phyloP scores from a whole-genome alignment of 2,797 vertebrate genomes.

The Stomatorhinus walkeri region DNA sequence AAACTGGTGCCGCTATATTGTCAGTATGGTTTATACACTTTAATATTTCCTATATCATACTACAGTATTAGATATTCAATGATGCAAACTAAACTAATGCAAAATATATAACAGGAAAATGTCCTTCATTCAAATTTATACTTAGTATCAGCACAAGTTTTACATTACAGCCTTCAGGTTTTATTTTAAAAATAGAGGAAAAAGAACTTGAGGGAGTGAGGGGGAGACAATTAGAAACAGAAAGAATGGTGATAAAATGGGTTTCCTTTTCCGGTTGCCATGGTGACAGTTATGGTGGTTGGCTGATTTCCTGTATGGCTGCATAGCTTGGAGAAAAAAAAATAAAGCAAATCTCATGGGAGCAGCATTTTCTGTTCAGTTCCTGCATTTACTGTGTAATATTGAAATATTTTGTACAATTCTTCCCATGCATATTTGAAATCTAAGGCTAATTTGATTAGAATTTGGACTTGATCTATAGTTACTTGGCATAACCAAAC shows the following conservation, averaged over 20 bases:
- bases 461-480: not conserved
- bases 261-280: conserved; percentile 62
- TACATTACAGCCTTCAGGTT: not conserved
- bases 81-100: not conserved
- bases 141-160: not conserved
- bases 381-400: not conserved
- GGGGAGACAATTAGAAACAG: conserved; percentile 30
- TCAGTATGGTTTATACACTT: not conserved
- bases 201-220: not conserved
- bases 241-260: conserved; percentile 42
- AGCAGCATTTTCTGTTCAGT: not conserved
- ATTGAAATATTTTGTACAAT: not conserved
- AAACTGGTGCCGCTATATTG: not conserved
- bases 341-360: conserved; percentile 25
- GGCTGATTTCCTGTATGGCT: conserved; percentile 69
- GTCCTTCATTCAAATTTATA: not conserved
- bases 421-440: not conserved
- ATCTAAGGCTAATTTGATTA: not conserved
- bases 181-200: conserved; percentile 6
- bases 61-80: not conserved
- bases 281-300: conserved; percentile 57
- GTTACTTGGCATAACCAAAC: not conserved
- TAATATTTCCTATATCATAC: not conserved
- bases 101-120: not conserved
- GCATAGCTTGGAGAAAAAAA: conserved; percentile 41